Evolutionary conservation across 2,797 vertebrate species (phyloP).

Genomic region (Cichlasoma orientale): DNA sequence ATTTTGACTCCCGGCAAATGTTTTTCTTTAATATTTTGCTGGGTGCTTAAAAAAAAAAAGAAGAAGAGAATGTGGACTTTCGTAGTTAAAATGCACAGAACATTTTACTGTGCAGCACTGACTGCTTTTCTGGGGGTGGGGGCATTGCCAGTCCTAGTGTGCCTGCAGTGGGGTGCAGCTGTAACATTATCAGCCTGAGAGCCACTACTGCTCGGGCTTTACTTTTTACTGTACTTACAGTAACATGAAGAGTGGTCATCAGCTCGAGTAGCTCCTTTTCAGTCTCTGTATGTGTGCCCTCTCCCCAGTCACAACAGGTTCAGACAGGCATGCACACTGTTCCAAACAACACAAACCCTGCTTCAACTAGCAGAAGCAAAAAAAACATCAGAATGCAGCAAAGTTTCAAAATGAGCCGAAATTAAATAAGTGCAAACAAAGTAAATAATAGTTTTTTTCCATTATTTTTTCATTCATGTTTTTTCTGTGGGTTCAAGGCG

Average conservation of each 20-base stretch:
- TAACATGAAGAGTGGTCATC: background rate
- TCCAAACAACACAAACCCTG: background rate
- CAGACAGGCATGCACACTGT: background rate
- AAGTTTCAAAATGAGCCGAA: background rate
- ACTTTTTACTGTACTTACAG: background rate
- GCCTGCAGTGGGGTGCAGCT: background rate
- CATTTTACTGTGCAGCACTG: background rate
- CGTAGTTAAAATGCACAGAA: background rate
- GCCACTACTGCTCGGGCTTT: background rate
- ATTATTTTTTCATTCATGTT: background rate
- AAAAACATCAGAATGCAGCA: background rate
- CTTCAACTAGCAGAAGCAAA: background rate
- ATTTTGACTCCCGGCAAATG: constrained; percentile 10
- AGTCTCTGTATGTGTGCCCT: background rate
- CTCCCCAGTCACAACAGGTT: background rate
- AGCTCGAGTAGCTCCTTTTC: background rate
- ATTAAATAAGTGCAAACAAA: background rate
- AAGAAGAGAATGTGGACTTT: background rate
- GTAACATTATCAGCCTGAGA: background rate
- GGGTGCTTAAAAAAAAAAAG: background rate
- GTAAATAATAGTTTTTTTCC: background rate
- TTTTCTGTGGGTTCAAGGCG: background rate
- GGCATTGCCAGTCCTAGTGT: background rate
- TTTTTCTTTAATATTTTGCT: background rate
- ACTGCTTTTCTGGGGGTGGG: background rate